A percentile compares a stretch with the other conserved stretches of the same genome.
Evolutionary conservation across 2,888 invertebrate species (phyloP).

Genomic region (Papilio demoleus): DNA sequence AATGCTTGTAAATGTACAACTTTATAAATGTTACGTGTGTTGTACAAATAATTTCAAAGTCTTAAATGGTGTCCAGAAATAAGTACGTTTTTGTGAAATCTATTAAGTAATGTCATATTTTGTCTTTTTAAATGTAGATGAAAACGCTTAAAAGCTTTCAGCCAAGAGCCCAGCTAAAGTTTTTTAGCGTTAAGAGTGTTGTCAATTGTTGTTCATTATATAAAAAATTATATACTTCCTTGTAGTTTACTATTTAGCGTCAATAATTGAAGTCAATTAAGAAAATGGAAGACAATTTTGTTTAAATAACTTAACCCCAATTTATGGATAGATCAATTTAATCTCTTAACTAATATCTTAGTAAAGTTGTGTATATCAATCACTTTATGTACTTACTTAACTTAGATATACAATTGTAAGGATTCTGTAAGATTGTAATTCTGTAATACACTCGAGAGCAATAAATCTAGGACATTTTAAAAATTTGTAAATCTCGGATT

Average conservation of each 20-base stretch:
- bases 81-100: background rate
- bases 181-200: conserved; percentile 70
- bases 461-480: too few species aligned
- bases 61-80: background rate
- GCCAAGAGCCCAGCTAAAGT: conserved; percentile 80
- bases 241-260: conserved; percentile 10
- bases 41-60: background rate
- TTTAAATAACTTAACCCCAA: background rate
- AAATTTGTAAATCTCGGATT: too few species aligned
- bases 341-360: background rate
- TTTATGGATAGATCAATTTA: background rate
- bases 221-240: conserved; percentile 10
- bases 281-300: background rate
- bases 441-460: too few species aligned
- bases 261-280: conserved; percentile 30
- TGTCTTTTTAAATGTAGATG: conserved; percentile 22
- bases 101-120: background rate
- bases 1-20: background rate
- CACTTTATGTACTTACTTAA: background rate
- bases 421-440: too few species aligned
- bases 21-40: background rate
- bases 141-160: conserved; percentile 73
- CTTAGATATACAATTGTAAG: background rate
- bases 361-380: background rate
- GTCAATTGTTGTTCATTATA: conserved; percentile 60